Percentiles rank a stretch among this genome's conserved stretches.
These are phyloP conservation scores for Podarcis cretensis DNA, from an alignment of 2,113 vertebrate genomes.

Conservation along the genomic window DNA sequence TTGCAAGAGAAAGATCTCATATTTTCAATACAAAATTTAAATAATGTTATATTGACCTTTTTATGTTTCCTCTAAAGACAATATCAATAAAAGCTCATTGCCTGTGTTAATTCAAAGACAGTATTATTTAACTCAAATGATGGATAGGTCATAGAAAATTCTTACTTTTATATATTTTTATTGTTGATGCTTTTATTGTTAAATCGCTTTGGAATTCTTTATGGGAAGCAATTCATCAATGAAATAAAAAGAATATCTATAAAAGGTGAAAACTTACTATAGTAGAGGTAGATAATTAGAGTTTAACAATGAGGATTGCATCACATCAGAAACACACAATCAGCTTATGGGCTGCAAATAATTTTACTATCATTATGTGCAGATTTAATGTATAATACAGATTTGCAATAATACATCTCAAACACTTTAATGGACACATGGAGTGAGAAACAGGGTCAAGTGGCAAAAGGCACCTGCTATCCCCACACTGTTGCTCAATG, in stretches of 20 bases:
- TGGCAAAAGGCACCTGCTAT: not conserved
- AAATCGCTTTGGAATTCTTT: no score
- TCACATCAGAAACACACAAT: not conserved
- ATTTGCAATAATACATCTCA: not conserved
- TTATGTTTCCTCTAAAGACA: not conserved
- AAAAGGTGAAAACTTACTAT: not conserved
- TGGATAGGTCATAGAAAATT: no score
- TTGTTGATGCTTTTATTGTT: not conserved
- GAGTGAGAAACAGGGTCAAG: not conserved
- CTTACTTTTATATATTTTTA: not conserved
- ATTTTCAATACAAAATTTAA: constrained; percentile 1
- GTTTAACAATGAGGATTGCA: not conserved
- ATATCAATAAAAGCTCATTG: not conserved
- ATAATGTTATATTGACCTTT: not conserved
- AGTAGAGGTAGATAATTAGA: not conserved
- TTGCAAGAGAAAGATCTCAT: not conserved
- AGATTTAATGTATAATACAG: not conserved
- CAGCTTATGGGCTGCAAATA: not conserved
- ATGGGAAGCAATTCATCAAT: no score
- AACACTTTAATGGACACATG: not conserved
- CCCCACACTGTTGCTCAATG: not conserved
- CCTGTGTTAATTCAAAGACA: not conserved
- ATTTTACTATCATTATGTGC: not conserved
- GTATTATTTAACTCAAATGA: not conserved
- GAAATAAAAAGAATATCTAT: not conserved